Evolutionary conservation across 2,113 vertebrate genomes (phyloP).

Genomic region (Pseudopodoces humilis): DNA sequence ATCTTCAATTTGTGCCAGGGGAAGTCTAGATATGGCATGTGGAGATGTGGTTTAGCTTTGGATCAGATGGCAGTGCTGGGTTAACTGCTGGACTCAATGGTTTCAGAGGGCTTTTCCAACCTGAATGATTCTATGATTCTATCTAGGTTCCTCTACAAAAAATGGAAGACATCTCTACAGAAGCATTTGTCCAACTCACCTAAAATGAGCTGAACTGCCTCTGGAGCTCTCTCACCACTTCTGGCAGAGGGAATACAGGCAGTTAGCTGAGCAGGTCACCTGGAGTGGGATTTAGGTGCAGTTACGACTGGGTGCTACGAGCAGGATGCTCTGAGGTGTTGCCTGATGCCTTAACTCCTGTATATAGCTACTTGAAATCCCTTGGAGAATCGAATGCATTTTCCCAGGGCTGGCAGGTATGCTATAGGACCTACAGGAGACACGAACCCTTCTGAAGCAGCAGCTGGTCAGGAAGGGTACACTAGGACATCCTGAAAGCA

Average conservation of each 20-base stretch:
- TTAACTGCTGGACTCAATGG: neutral
- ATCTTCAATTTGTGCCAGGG: rapidly evolving
- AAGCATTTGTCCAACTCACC: neutral
- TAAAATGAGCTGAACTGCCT: neutral
- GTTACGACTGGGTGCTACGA: neutral
- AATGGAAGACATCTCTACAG: neutral
- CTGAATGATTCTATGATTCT: too few relatives aligned
- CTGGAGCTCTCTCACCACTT: neutral
- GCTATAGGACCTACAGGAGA: neutral
- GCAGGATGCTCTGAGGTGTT: neutral
- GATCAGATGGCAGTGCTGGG: neutral
- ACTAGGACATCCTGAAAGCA: neutral
- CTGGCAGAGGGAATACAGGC: neutral
- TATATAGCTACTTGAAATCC: neutral
- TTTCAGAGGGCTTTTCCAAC: neutral
- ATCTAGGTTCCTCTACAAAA: neutral
- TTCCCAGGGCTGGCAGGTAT: neutral
- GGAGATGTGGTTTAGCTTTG: neutral
- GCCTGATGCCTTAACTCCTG: neutral
- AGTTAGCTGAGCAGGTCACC: neutral
- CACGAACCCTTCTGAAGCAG: neutral
- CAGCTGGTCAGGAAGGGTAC: neutral
- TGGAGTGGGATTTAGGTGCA: neutral
- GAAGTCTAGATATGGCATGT: neutral
- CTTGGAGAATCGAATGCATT: neutral